phyloP scores from a whole-genome alignment of 2,888 invertebrate species.

The Lepidocyrtoides sp. region DNA sequence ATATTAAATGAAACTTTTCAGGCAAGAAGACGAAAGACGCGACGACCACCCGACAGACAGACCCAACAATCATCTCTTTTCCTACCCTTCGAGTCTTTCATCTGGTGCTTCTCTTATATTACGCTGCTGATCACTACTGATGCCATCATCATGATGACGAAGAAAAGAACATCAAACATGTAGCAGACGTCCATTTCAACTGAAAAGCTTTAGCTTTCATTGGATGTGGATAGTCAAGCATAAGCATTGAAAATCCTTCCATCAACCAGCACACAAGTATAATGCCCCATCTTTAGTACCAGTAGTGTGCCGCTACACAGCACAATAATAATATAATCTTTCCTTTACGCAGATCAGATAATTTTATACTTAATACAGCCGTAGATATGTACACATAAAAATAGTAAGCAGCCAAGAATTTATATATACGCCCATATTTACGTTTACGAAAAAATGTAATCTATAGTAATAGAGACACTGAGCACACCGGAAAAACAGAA shows the following conservation, averaged over 20 bases:
- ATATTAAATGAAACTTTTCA: slow-evolving; percentile 64
- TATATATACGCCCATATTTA: not conserved
- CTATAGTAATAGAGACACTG: too few relatives aligned
- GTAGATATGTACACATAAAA: too few relatives aligned
- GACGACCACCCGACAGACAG: slow-evolving; percentile 65
- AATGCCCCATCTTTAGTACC: not conserved
- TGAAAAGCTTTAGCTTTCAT: slow-evolving; percentile 68
- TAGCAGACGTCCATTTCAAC: slow-evolving; percentile 71
- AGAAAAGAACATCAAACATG: slow-evolving; percentile 42
- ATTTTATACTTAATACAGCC: too few relatives aligned
- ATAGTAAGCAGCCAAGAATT: not conserved
- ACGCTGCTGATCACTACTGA: slow-evolving; percentile 23
- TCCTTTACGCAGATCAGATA: too few relatives aligned
- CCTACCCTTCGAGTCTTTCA: slow-evolving; percentile 54
- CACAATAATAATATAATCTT: not conserved
- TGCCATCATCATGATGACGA: slow-evolving; percentile 51
- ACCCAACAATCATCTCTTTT: slow-evolving; percentile 49
- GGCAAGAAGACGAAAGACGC: slow-evolving; percentile 22
- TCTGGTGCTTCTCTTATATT: slow-evolving; percentile 35
- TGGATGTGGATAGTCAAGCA: slow-evolving; percentile 51
- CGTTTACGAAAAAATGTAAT: not conserved
- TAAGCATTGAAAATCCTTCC: slow-evolving; percentile 43
- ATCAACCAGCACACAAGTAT: not conserved
- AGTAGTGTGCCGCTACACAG: not conserved
- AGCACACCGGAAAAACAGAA: not conserved